A percentile compares a stretch with the other conserved stretches of the same genome.
phyloP scores from a whole-genome alignment of 2,888 invertebrate species.

The Oxytorus armatus region DNA sequence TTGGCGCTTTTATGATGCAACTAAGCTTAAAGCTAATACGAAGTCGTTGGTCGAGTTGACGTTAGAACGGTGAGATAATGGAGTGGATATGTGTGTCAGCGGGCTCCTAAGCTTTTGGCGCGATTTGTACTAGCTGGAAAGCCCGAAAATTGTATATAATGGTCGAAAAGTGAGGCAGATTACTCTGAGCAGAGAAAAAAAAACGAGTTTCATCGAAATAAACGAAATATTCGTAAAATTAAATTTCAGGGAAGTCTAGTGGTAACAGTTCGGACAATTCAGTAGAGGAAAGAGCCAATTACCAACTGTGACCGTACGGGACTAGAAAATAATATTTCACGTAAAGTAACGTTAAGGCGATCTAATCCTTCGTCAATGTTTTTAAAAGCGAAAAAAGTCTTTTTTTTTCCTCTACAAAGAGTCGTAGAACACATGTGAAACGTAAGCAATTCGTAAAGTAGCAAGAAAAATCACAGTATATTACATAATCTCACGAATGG shows the following conservation, averaged over 20 bases:
- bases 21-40: background rate
- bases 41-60: background rate
- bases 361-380: too few relatives aligned
- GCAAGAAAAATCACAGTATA: too few relatives aligned
- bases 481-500: too few relatives aligned
- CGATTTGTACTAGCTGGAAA: slow-evolving; percentile 46
- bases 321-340: too few relatives aligned
- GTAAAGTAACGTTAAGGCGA: too few relatives aligned
- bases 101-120: slow-evolving; percentile 16
- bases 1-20: slow-evolving; percentile 11
- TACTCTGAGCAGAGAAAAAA: background rate
- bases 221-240: background rate
- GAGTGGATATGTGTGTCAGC: slow-evolving; percentile 56
- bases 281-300: too few relatives aligned
- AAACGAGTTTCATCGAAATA: slow-evolving; percentile 1
- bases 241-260: slow-evolving; percentile 5
- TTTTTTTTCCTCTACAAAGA: too few relatives aligned
- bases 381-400: too few relatives aligned
- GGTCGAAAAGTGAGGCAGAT: slow-evolving; percentile 30
- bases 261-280: background rate
- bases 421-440: too few relatives aligned
- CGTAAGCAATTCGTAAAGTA: too few relatives aligned
- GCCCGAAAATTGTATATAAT: too few relatives aligned
- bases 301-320: too few relatives aligned
- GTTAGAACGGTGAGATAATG: slow-evolving; percentile 23